phyloP scores from a whole-genome alignment of 2,113 vertebrate genomes.

The Albula goreensis region DNA sequence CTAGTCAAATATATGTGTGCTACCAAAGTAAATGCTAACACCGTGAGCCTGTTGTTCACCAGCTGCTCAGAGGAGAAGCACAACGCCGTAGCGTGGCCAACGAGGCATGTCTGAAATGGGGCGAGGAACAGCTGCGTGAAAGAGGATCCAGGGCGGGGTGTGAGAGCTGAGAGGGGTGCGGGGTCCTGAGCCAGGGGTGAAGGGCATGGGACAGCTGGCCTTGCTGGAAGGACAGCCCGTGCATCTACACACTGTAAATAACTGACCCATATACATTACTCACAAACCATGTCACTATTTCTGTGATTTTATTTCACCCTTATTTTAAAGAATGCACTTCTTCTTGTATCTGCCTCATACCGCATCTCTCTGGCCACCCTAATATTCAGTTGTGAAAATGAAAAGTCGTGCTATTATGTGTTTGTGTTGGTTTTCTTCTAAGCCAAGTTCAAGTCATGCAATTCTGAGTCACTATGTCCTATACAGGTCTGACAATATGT shows the following conservation, averaged over 20 bases:
- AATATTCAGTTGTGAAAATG: neutral
- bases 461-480: neutral
- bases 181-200: neutral
- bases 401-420: neutral
- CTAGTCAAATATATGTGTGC: neutral
- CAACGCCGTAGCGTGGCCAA: neutral
- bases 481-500: neutral
- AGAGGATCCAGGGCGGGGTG: slow-evolving; percentile 14
- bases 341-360: neutral
- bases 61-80: slow-evolving; percentile 11
- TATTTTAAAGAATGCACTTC: no score
- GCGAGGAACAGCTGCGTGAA: slow-evolving; percentile 21
- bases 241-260: neutral
- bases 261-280: no score
- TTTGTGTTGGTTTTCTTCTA: neutral
- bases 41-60: neutral
- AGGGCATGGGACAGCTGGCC: neutral
- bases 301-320: neutral
- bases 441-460: neutral
- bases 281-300: no score
- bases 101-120: neutral
- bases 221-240: neutral
- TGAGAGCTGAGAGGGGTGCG: neutral
- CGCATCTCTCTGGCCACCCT: neutral
- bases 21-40: neutral